Evolutionary conservation across 1,140 invertebrate genomes (phyloP), one percentile per base, ranked within the genome.

Genomic region (Agrilus planipennis): DNA sequence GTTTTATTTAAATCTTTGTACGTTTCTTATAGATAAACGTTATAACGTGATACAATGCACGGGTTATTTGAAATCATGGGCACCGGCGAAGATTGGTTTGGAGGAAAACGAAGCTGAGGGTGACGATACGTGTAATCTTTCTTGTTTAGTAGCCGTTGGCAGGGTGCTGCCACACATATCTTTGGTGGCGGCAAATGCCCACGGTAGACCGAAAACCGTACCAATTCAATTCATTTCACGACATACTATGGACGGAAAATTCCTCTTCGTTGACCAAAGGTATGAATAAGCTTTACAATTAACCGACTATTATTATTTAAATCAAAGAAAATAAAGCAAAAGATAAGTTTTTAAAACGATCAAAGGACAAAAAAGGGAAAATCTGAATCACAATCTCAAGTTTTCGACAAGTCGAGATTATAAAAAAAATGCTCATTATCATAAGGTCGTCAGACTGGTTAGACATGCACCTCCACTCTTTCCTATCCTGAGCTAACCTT

Each of bases 211-310:
- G 1, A 69, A 70, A 29, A 57, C 68, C 6, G 60, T 72, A 19
- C 68, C 70, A 6, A 67, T 81, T 30, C 75, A 79, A 54, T 89
- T 83, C 57, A 74, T 79, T 42, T 92, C 90, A 18, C 78, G 93
- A 32, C 92, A 97, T 65, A 84, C 84, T 16, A 76, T 87, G 37
- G 92, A 97, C 57, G 92, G 93, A 17, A 95, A 94, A 63, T 95
- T 97, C 62, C 89, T 92, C n/a, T 98, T 96, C 69, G 89, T 96
- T 15, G 94, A 97, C 65, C 85, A 89, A 60, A 77, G 52, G 55
- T 58, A 9, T 11, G 30, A 14, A 14, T n/a, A n/a, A n/a, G n/a
- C n/a, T n/a, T n/a, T n/a, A n/a, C n/a, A n/a, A n/a, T n/a, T n/a
- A n/a, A n/a, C n/a, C n/a, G n/a, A n/a, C n/a, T n/a, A n/a, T n/a